Conservation (phyloP, 2,888 invertebrate species). For the Tigriopus californicus region DNA sequence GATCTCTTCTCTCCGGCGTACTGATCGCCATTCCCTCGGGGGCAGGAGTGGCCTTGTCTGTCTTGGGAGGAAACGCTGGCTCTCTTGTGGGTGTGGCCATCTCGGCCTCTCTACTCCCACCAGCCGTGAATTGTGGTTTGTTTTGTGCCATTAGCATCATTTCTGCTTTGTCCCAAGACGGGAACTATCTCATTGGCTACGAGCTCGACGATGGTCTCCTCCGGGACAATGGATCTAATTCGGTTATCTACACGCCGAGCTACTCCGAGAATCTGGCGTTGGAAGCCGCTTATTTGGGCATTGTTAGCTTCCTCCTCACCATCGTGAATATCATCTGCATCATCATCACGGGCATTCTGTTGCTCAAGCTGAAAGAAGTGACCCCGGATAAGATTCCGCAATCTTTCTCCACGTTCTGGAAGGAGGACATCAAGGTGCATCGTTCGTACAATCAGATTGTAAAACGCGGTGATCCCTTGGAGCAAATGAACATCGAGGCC, state of each 20-base stretch:
- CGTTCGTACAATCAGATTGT: slow-evolving; percentile 13
- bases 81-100: slow-evolving; percentile 63
- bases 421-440: slow-evolving; percentile 6
- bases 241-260: background rate
- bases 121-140: slow-evolving; percentile 51
- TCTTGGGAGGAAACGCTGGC: slow-evolving; percentile 56
- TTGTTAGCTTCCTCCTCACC: slow-evolving; percentile 2
- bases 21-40: slow-evolving; percentile 57
- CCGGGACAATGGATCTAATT: too few species aligned
- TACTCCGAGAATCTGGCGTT: background rate
- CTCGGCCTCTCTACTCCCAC: slow-evolving; percentile 56
- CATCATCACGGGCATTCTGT: background rate
- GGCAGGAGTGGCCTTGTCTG: slow-evolving; percentile 52
- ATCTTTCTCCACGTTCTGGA: slow-evolving; percentile 10
- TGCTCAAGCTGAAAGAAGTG: slow-evolving; percentile 9
- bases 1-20: slow-evolving; percentile 47
- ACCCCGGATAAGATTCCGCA: slow-evolving; percentile 13
- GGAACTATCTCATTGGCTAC: too few species aligned
- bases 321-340: slow-evolving; percentile 12
- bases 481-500: too few species aligned
- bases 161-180: background rate
- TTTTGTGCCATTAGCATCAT: background rate
- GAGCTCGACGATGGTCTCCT: too few species aligned
- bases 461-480: too few species aligned
- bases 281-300: background rate